Evolutionary conservation across 2,113 vertebrate species (phyloP).

Genomic region (Lepus europaeus): DNA sequence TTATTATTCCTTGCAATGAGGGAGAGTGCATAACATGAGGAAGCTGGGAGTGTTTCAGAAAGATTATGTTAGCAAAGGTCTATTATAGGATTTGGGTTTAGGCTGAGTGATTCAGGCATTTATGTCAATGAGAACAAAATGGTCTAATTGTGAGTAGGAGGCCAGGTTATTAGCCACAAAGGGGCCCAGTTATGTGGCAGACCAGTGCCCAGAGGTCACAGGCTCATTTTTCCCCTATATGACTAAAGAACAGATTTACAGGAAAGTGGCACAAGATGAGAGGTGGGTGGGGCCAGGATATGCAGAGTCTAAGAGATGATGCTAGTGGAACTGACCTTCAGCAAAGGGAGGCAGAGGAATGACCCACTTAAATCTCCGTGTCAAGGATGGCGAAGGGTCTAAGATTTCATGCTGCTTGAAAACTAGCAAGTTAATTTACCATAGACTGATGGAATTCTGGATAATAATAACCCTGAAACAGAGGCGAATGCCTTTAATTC

Average conservation of each 20-base stretch:
- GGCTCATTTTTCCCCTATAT: neutral
- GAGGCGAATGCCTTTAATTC: neutral
- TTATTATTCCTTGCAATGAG: neutral
- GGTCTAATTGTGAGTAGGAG: neutral
- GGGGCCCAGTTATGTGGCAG: neutral
- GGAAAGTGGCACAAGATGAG: neutral
- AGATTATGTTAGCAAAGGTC: neutral
- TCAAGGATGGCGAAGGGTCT: neutral
- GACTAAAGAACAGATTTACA: neutral
- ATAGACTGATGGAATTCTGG: neutral
- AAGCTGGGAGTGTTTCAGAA: neutral
- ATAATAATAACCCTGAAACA: neutral
- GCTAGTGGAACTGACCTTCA: neutral
- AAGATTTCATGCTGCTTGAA: neutral
- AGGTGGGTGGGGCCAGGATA: neutral
- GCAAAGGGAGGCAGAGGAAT: constrained; percentile 10
- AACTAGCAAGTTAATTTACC: neutral
- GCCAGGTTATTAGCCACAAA: neutral
- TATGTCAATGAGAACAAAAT: neutral
- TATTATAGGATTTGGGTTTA: neutral
- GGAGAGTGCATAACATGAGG: neutral
- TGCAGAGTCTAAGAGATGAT: neutral
- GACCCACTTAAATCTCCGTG: neutral
- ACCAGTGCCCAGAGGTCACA: neutral
- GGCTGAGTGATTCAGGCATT: neutral